Percentiles rank a stretch among this genome's conserved stretches.
phyloP scores from a whole-genome alignment of 2,888 invertebrate genomes.

The Candidula unifasciata region DNA sequence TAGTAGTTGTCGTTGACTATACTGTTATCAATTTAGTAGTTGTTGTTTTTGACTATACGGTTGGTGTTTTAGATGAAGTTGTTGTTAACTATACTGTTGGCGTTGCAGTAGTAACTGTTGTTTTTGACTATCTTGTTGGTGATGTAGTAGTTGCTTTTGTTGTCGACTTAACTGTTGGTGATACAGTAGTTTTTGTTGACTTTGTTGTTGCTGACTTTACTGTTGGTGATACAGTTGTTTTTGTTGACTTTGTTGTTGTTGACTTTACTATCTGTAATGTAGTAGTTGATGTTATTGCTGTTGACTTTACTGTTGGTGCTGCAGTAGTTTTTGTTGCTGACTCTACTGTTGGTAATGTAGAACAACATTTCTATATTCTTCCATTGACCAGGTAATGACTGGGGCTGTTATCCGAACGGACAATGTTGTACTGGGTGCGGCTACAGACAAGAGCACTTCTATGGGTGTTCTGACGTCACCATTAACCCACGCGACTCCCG shows the following conservation, averaged over 20 bases:
- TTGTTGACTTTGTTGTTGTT: background rate
- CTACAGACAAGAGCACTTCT: too few species aligned
- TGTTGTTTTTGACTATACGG: conserved; percentile 30
- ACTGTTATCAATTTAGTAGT: background rate
- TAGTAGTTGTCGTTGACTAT: too few species aligned
- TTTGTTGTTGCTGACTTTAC: background rate
- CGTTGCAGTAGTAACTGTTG: background rate
- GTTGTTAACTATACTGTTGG: conserved; percentile 3
- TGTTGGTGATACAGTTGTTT: background rate
- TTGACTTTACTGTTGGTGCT: background rate
- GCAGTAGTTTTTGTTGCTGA: background rate
- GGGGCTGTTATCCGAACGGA: too few species aligned
- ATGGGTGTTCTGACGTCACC: too few species aligned
- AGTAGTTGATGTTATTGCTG: background rate
- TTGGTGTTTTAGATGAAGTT: conserved; percentile 30
- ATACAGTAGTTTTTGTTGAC: background rate
- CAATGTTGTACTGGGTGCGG: too few species aligned
- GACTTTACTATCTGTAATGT: background rate
- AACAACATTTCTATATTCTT: background rate
- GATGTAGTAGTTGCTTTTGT: background rate
- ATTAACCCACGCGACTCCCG: too few species aligned
- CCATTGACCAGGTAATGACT: too few species aligned
- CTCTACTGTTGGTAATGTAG: background rate
- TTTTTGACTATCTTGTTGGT: background rate
- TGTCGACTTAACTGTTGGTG: background rate